phyloP scores from a whole-genome alignment of 1,140 invertebrate species.

The Copidosoma floridanum region DNA sequence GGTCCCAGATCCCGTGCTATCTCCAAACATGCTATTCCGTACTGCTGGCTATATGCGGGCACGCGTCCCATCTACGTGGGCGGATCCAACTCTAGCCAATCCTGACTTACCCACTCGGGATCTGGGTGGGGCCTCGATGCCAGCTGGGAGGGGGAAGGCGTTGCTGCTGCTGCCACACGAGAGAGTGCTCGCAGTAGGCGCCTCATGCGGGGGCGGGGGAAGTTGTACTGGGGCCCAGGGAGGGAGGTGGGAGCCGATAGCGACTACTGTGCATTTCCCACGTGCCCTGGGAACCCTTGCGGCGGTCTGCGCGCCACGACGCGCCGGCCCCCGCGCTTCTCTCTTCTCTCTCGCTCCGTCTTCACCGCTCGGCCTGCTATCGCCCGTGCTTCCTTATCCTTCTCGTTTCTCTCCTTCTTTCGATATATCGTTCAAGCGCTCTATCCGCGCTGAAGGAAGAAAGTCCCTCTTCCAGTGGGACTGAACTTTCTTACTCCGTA shows the following conservation, averaged over 20 bases:
- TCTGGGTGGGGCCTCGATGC: conserved; percentile 43
- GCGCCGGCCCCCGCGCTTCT: conserved; percentile 15
- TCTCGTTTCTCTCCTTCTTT: no score
- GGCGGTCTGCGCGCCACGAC: conserved; percentile 39
- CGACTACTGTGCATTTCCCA: conserved; percentile 59
- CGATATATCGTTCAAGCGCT: no score
- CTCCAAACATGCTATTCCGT: no score
- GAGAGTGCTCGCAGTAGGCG: conserved; percentile 43
- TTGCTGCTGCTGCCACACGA: no score
- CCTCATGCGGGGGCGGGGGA: conserved; percentile 41
- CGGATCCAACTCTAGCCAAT: no score
- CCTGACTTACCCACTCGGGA: conserved; percentile 30
- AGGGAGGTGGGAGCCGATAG: conserved; percentile 43
- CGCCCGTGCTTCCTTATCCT: no score
- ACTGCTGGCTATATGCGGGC: no score
- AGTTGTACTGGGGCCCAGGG: conserved; percentile 31
- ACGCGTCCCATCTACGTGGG: no score
- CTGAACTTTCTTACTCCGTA: no score
- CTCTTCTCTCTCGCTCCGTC: not conserved
- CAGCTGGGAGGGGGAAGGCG: conserved; percentile 42
- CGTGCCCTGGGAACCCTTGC: conserved; percentile 59
- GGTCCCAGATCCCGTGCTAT: no score
- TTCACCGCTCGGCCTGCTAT: not conserved
- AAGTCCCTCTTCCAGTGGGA: no score
- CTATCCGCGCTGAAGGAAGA: no score